Percentiles rank a stretch among this genome's conserved stretches.
phyloP scores from a whole-genome alignment of 2,797 vertebrate species.

The Paratrypauchen microcephalus region DNA sequence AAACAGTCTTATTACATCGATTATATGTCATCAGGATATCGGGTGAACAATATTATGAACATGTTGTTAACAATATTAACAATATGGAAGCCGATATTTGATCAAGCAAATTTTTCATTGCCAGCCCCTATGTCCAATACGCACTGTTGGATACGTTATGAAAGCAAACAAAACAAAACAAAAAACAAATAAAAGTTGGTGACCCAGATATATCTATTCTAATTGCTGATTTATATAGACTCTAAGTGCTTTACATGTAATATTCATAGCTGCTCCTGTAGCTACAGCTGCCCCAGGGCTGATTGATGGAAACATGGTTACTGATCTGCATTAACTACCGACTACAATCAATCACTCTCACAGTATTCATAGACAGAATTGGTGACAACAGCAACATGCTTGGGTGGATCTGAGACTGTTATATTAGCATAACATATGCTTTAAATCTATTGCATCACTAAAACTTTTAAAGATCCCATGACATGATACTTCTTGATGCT shows the following conservation, averaged over 20 bases:
- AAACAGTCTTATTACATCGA: too few species aligned
- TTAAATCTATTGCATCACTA: not conserved
- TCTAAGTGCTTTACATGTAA: not conserved
- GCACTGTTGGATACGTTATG: not conserved
- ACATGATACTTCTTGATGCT: too few species aligned
- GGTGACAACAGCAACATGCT: not conserved
- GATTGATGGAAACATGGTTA: not conserved
- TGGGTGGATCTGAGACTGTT: not conserved
- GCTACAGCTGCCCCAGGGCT: not conserved
- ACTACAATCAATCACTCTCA: not conserved
- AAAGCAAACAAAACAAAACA: not conserved
- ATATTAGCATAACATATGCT: too few species aligned
- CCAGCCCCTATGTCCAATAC: too few species aligned
- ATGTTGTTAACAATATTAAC: too few species aligned
- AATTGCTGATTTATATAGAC: not conserved
- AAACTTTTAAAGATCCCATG: too few species aligned
- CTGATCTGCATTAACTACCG: not conserved
- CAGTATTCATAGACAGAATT: not conserved
- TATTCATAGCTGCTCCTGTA: not conserved
- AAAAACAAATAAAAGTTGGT: too few species aligned
- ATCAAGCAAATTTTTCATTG: too few species aligned
- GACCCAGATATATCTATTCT: not conserved
- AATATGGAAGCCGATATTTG: too few species aligned
- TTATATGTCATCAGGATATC: too few species aligned
- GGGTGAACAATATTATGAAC: too few species aligned